phyloP scores from a whole-genome alignment of 2,113 vertebrate genomes.

The Xiphorhynchus elegans region DNA sequence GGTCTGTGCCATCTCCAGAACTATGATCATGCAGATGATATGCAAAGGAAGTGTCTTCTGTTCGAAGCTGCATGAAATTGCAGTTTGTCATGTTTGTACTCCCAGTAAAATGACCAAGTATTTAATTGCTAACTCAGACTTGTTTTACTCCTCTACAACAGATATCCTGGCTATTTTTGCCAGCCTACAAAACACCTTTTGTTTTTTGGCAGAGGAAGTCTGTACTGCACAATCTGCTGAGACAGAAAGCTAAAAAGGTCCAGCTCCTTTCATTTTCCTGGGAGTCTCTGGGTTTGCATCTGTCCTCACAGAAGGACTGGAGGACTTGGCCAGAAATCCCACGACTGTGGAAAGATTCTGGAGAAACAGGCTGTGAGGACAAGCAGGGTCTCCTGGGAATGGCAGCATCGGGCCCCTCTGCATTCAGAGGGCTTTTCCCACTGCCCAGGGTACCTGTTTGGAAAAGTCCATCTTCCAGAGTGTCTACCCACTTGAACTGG shows the following conservation, averaged over 20 bases:
- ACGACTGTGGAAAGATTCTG: not conserved
- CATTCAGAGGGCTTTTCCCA: not conserved
- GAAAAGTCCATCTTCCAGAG: not conserved
- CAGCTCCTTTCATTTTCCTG: not conserved
- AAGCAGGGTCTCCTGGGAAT: not conserved
- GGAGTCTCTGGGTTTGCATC: not conserved
- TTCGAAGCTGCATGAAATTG: not conserved
- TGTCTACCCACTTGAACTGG: not conserved
- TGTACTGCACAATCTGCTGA: not conserved
- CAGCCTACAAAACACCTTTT: not conserved
- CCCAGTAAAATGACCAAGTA: not conserved
- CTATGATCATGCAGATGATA: not conserved
- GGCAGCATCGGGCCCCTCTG: not conserved
- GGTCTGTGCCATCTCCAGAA: not conserved
- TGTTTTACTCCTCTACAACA: not conserved
- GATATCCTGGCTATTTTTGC: not conserved
- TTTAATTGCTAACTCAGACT: not conserved
- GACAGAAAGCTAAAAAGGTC: not conserved
- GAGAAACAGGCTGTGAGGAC: not conserved
- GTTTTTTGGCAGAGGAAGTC: not conserved
- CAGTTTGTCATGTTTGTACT: not conserved
- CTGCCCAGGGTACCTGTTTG: accelerated
- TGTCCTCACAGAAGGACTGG: not conserved
- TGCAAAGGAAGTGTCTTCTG: not conserved
- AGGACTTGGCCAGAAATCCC: not conserved